Evolutionary conservation across 1,140 invertebrate species (phyloP).

Genomic region (Ganaspis sp.): DNA sequence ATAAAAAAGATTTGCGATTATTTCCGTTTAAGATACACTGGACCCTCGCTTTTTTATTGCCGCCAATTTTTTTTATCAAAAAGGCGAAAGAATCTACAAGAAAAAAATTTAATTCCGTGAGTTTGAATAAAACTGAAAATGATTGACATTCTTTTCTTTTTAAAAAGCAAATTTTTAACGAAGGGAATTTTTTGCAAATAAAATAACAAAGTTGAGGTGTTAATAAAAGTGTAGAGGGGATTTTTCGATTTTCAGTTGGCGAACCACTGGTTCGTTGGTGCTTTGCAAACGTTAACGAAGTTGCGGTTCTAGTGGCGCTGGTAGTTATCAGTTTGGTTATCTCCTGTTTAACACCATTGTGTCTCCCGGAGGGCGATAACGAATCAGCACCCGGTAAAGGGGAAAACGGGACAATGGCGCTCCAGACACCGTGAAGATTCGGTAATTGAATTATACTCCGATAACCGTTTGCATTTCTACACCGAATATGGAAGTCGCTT

Average conservation of each 20-base stretch:
- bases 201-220: too few relatives aligned
- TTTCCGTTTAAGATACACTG: too few relatives aligned
- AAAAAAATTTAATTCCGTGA: too few relatives aligned
- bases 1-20: too few relatives aligned
- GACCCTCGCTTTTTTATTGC: too few relatives aligned
- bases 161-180: too few relatives aligned
- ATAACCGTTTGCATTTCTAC: conserved; percentile 64
- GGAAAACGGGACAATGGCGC: conserved; percentile 67
- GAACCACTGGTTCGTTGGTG: conserved; percentile 39
- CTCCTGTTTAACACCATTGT: conserved; percentile 69
- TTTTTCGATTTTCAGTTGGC: conserved; percentile 47
- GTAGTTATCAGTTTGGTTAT: conserved; percentile 54
- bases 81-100: too few relatives aligned
- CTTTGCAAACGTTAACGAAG: conserved; percentile 49
- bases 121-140: too few relatives aligned
- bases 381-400: conserved; percentile 65
- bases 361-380: conserved; percentile 66
- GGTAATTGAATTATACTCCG: conserved; percentile 72
- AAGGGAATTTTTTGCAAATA: too few relatives aligned
- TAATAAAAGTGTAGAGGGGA: neutral
- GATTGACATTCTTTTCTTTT: too few relatives aligned
- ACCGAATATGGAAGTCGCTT: conserved; percentile 25
- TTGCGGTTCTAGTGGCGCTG: conserved; percentile 26
- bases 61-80: too few relatives aligned
- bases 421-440: conserved; percentile 69